Base-by-base conservation (phyloP, 2,797 vertebrate species). In the Esox masquinongy region DNA sequence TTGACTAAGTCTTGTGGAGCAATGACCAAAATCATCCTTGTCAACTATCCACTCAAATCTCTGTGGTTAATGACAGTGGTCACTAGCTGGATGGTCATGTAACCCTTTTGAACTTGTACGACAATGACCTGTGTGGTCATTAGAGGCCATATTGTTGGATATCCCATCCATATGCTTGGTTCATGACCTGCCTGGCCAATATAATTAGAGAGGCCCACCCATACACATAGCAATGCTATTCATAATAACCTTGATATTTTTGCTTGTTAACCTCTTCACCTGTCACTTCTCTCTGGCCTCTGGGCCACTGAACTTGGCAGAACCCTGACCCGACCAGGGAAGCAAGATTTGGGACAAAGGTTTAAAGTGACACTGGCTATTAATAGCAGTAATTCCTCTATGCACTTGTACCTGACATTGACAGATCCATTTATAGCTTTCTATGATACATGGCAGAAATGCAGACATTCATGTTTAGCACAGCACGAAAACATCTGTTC, bases 261-360 rank as follows among this genome's bases (percentile, higher is more conserved):
- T 70, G 50, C 31, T 5, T 19, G 50, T 26, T 74, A 51, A 74
- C 67, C 70, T 19, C 49, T 66, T 24, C 50, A 31, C 31, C 47
- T 72, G 26, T 83, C 86, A 87, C 83, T 64, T 1, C 66, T 71
- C 77, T 82, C 82, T 72, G 81, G 80, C 88, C 84, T 79, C 76
- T 70, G 43, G 85, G 80, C 86, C 79, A 74, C 47, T 87, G 84
- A 87, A 87, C 87, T 79, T 85, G 86, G 81, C 84, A 74, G 77
- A 85, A 80, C 63, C 69, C 34, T 9, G 80, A 88, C 90, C 85
- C 87, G 26, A 39, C 70, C 39, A 64, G 86, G 80, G 82, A 90
- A 85, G 83, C 70, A 87, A 80, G 78, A 69, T 31, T 36, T 74
- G 73, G 79, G 84, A 81, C 79, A 79, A 39, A 73, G 84, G 84